Conservation (phyloP, 2,113 vertebrate species). For the Syrrhaptes paradoxus region DNA sequence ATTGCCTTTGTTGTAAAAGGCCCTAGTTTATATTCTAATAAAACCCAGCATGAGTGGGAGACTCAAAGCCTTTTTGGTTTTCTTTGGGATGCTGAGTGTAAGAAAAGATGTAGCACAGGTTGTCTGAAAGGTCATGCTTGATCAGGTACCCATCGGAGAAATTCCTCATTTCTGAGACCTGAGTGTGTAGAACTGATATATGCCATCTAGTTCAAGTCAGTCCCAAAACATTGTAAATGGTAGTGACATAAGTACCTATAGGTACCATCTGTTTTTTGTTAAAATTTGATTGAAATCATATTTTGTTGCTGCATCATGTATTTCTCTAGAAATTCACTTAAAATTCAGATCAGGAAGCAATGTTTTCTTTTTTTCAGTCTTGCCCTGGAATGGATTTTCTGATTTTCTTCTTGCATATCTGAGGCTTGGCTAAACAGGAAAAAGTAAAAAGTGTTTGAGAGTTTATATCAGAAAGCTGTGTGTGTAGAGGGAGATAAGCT, state of each 20-base stretch:
- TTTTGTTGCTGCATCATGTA: background rate
- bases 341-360: background rate
- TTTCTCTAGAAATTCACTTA: background rate
- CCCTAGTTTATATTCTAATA: background rate
- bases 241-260: background rate
- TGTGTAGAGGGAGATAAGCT: background rate
- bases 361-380: background rate
- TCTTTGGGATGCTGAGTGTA: background rate
- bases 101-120: background rate
- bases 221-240: background rate
- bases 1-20: background rate
- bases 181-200: rapidly evolving
- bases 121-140: background rate
- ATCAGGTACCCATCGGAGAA: background rate
- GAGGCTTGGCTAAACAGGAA: background rate
- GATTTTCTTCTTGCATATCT: background rate
- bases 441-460: background rate
- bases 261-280: background rate
- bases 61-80: background rate
- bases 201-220: background rate
- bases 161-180: background rate
- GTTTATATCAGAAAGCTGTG: background rate
- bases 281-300: background rate
- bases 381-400: background rate
- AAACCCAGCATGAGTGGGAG: background rate